Base-by-base conservation (phyloP, 2,113 vertebrate genomes). In the Collichthys lucidus region DNA sequence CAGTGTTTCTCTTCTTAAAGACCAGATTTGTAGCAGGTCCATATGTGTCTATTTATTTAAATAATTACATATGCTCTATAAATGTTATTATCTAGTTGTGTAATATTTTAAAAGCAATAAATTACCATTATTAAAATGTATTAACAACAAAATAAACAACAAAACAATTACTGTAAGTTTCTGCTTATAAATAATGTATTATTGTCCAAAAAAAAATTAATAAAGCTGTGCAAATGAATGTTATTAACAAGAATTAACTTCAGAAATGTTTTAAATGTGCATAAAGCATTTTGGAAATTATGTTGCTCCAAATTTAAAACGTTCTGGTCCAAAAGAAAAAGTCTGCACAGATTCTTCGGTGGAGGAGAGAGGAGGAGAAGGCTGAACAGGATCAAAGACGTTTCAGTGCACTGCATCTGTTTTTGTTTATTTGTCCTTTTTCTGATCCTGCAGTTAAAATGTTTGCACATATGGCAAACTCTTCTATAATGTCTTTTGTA, bases 311-410 rank as follows among this genome's bases (percentile, higher is more conserved):
- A 26, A 26, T 26, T 1, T 2, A 26, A 66, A 77, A 87, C 73
- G 67, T 78, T 77, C 24, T 46, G 68, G 62, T 83, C 42, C 10
- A 14, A 52, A 63, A 0, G 42, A 19, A 72, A 69, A 65, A 56
- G 31, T 31, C 35, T 40, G 35, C 35, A 40, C 35, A 40, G 35
- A 40, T 40, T 40, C 35, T 40, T 9, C 7, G 35, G 35, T 2
- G 35, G 35, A 40, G 35, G 9, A 8, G 35, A 40, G 35, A 46
- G 2, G 16, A 59, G n/a, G 22, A 15, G 19, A 64, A 47, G 9
- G 8, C 29, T 65, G 29, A 35, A 73, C 24, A 5, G 8, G 55
- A 63, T 75, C 50, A 31, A 47, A 77, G 46, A 4, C 2, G n/a
- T 19, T 52, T 75, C 22, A 50, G 17, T 0, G 0, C 49, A 56